These are phyloP conservation scores for Nanger granti DNA, from an alignment of 2,113 vertebrate species.

Conservation along the genomic window DNA sequence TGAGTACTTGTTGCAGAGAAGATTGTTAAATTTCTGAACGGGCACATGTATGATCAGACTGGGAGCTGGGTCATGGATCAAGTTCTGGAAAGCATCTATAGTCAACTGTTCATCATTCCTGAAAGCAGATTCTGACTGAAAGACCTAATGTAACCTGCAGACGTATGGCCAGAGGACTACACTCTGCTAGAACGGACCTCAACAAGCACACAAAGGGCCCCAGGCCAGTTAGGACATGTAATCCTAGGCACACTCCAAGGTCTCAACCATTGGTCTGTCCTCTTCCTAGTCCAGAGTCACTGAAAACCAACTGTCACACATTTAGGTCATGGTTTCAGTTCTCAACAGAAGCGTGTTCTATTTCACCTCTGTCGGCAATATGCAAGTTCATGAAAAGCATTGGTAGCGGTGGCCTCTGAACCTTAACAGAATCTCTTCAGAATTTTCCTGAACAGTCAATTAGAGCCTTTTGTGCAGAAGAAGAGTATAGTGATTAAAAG, in stretches of 20 bases:
- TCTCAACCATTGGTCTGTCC: background rate
- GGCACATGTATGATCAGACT: background rate
- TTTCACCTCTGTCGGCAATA: background rate
- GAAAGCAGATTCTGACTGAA: background rate
- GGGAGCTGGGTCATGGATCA: conserved; percentile 15
- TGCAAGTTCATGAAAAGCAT: background rate
- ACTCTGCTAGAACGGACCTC: background rate
- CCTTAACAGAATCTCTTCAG: background rate
- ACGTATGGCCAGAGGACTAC: conserved; percentile 22
- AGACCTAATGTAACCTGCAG: conserved; percentile 1
- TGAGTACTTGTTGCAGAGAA: background rate
- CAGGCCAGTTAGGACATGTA: background rate
- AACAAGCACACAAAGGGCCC: background rate
- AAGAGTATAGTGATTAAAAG: background rate
- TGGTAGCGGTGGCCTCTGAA: background rate
- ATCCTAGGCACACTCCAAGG: background rate
- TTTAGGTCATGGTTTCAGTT: background rate
- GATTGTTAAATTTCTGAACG: background rate
- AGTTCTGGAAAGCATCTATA: background rate
- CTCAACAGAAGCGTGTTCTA: background rate
- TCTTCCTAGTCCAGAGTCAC: background rate
- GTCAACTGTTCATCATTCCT: conserved; percentile 29
- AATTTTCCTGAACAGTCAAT: background rate
- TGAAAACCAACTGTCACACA: background rate
- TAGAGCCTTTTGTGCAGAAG: background rate